Percentiles rank a stretch among this genome's conserved stretches.
Evolutionary conservation across 2,797 vertebrate genomes (phyloP).

Genomic region (Karalla daura): DNA sequence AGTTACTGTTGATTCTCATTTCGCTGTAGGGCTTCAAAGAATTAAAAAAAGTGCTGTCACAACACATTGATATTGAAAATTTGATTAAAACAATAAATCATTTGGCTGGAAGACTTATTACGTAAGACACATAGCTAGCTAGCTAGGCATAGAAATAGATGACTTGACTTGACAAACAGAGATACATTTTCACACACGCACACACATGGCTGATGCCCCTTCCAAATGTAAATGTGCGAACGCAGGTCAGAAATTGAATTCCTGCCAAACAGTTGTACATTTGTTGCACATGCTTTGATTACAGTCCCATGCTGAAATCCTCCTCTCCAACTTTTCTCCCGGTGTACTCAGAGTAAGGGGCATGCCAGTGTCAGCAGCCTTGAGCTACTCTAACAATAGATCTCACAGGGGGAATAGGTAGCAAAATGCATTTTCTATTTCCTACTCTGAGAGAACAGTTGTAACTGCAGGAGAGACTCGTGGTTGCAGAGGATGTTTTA

Average conservation of each 20-base stretch:
- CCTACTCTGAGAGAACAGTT: slow-evolving; percentile 16
- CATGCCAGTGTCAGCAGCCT: slow-evolving; percentile 38
- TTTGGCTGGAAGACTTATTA: not conserved
- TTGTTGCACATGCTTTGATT: slow-evolving; percentile 30
- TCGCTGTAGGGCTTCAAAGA: no score
- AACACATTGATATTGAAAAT: no score
- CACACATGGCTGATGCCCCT: not conserved
- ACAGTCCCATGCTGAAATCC: slow-evolving; percentile 14
- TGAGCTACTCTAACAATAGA: slow-evolving; percentile 56
- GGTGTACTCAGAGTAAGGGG: slow-evolving; percentile 20
- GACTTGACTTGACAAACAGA: no score
- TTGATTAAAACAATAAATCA: not conserved
- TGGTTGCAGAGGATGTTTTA: not conserved
- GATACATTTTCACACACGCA: not conserved
- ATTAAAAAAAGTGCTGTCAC: no score
- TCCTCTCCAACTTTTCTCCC: slow-evolving; percentile 34
- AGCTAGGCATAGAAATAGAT: no score
- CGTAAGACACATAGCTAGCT: no score
- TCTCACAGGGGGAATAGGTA: slow-evolving; percentile 28
- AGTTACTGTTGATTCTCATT: no score
- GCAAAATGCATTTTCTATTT: slow-evolving; percentile 24
- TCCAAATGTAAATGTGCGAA: slow-evolving; percentile 10
- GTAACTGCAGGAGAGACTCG: slow-evolving; percentile 13
- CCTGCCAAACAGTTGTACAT: not conserved
- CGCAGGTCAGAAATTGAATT: slow-evolving; percentile 21